phyloP scores from a whole-genome alignment of 2,113 vertebrate species.

The Girardinichthys multiradiatus region DNA sequence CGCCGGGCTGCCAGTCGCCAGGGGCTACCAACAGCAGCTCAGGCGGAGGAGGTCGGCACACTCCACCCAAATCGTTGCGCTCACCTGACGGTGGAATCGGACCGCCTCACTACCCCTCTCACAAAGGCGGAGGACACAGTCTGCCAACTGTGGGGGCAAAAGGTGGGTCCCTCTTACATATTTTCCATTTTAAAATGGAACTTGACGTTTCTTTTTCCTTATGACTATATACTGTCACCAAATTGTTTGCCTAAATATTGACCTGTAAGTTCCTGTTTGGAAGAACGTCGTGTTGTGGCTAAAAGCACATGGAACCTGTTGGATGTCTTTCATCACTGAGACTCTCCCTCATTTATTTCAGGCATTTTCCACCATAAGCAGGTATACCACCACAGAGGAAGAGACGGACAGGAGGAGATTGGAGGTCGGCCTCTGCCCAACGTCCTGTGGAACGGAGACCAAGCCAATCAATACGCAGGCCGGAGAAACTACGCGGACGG shows the following conservation, averaged over 20 bases:
- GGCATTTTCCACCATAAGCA: conserved; percentile 73
- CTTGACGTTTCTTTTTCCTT: no score
- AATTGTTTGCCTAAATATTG: no score
- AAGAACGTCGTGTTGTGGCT: neutral
- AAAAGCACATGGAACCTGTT: neutral
- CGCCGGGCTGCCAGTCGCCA: conserved; percentile 91
- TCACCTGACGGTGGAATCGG: conserved; percentile 85
- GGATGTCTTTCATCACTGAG: neutral
- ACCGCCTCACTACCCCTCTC: conserved; percentile 73
- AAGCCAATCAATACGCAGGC: conserved; percentile 79
- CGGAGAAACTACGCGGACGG: conserved; percentile 87
- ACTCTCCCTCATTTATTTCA: conserved; percentile 9
- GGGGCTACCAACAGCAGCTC: conserved; percentile 81
- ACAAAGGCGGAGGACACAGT: conserved; percentile 63
- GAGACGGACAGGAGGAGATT: conserved; percentile 70
- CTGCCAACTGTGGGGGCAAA: conserved; percentile 65
- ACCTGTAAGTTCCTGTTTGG: neutral
- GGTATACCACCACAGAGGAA: conserved; percentile 70
- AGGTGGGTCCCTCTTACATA: conserved; percentile 48
- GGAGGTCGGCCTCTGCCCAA: conserved; percentile 65
- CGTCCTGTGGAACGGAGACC: conserved; percentile 84
- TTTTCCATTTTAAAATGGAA: neutral
- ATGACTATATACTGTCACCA: no score
- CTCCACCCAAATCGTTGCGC: conserved; percentile 84
- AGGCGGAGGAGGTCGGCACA: conserved; percentile 82